A percentile compares a stretch with the other conserved stretches of the same genome.
These are phyloP conservation scores for Cryptoleucopteryx plumbea DNA, from an alignment of 2,113 vertebrate genomes.

Conservation along the genomic window DNA sequence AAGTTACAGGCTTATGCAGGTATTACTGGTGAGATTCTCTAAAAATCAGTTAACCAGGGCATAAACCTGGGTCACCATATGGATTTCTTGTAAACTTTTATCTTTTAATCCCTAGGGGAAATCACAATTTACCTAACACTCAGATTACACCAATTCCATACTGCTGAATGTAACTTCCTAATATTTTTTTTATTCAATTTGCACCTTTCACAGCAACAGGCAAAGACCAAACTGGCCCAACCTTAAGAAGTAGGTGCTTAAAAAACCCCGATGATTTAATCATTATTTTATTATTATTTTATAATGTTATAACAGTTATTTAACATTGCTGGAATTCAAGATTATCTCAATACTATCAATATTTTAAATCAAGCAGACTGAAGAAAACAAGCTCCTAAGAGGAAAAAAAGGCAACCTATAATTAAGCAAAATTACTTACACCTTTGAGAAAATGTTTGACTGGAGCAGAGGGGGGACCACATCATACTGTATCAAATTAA, in stretches of 20 bases:
- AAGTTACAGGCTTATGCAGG: neutral
- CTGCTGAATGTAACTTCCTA: neutral
- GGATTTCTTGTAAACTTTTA: neutral
- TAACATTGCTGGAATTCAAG: neutral
- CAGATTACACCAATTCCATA: neutral
- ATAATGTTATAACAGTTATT: neutral
- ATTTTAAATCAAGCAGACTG: neutral
- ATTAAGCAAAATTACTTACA: neutral
- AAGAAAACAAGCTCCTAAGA: neutral
- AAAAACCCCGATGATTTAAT: neutral
- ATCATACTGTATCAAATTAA: neutral
- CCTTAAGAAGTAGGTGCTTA: neutral
- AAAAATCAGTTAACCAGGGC: neutral
- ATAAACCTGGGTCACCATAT: neutral
- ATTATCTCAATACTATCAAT: neutral
- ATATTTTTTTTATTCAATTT: neutral
- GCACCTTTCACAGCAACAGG: neutral
- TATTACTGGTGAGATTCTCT: neutral
- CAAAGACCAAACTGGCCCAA: neutral
- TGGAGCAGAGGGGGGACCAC: neutral
- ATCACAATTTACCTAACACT: neutral
- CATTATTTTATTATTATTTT: neutral
- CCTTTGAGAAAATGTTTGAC: neutral
- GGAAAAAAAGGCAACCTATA: neutral
- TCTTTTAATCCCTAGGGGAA: neutral